phyloP scores from a whole-genome alignment of 1,140 invertebrate species.

The Aphaenogaster rudis region DNA sequence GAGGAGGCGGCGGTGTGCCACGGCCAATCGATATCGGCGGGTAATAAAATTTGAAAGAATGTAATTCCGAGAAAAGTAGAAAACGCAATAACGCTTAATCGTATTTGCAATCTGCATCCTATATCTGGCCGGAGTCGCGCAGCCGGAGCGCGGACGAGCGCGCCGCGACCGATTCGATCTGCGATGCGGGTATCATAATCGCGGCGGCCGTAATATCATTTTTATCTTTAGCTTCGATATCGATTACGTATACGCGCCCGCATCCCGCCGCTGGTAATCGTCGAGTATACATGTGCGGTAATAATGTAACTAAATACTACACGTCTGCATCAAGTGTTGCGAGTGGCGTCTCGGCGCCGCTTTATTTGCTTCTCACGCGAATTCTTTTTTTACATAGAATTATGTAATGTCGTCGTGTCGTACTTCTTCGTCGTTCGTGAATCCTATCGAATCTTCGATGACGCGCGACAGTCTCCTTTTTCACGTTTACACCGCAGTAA shows the following conservation, averaged over 20 bases:
- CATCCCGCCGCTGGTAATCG: slow-evolving; percentile 32
- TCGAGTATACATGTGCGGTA: slow-evolving; percentile 32
- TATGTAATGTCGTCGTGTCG: background rate
- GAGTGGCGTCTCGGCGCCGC: background rate
- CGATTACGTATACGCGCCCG: slow-evolving; percentile 51
- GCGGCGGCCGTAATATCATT: slow-evolving; percentile 58
- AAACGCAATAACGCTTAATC: slow-evolving; percentile 64
- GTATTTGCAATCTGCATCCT: slow-evolving; percentile 61
- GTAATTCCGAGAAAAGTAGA: slow-evolving; percentile 62
- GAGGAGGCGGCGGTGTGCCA: slow-evolving; percentile 2
- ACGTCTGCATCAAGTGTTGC: background rate
- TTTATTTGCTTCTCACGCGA: background rate
- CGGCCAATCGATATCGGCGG: slow-evolving; percentile 60
- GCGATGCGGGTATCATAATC: slow-evolving; percentile 62
- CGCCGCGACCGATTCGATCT: slow-evolving; percentile 43
- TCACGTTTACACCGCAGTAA: slow-evolving; percentile 64
- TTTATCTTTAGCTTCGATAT: slow-evolving; percentile 62
- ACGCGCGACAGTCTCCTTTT: slow-evolving; percentile 36
- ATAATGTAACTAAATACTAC: slow-evolving; percentile 57
- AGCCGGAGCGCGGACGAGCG: slow-evolving; percentile 13
- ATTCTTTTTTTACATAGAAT: background rate
- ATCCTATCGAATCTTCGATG: slow-evolving; percentile 1
- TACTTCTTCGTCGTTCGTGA: slow-evolving; percentile 18
- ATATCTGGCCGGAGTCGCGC: slow-evolving; percentile 35
- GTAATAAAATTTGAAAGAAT: slow-evolving; percentile 64